Evolutionary conservation across 2,113 vertebrate species (phyloP).

Genomic region (Isichthys henryi): DNA sequence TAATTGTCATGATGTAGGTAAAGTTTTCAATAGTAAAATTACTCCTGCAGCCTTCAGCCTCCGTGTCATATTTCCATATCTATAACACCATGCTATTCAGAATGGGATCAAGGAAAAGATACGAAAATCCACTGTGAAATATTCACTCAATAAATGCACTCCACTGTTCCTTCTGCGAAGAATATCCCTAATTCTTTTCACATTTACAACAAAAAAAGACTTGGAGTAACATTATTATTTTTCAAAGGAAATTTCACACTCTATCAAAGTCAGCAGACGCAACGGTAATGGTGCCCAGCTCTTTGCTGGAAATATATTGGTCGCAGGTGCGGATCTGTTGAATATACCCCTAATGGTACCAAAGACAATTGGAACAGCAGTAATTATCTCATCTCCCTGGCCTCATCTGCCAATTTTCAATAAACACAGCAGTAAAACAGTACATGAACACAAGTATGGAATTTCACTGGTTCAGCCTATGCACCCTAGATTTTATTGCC

Average conservation of each 20-base stretch:
- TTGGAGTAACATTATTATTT: background rate
- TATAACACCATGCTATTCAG: background rate
- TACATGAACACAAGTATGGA: too few species aligned
- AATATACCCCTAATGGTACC: slow-evolving; percentile 69
- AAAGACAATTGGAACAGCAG: slow-evolving; percentile 64
- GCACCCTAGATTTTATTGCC: background rate
- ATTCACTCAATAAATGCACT: background rate
- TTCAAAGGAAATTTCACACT: slow-evolving; percentile 29
- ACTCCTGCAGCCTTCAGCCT: background rate
- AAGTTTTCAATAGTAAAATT: background rate
- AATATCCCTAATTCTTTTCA: background rate
- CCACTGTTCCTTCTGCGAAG: background rate
- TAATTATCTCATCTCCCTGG: slow-evolving; percentile 69
- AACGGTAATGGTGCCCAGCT: slow-evolving; percentile 62
- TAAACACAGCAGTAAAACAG: slow-evolving; percentile 61
- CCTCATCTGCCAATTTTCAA: slow-evolving; percentile 69
- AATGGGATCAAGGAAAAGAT: background rate
- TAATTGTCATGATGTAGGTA: background rate
- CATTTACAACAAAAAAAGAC: background rate
- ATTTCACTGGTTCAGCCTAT: background rate
- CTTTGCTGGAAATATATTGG: slow-evolving; percentile 67
- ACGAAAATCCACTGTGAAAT: background rate
- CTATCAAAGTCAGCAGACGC: slow-evolving; percentile 59
- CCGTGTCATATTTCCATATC: background rate
- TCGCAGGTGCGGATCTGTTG: slow-evolving; percentile 69